These are phyloP conservation scores for Ophion obscuratus DNA, from an alignment of 2,888 invertebrate species.

Conservation along the genomic window DNA sequence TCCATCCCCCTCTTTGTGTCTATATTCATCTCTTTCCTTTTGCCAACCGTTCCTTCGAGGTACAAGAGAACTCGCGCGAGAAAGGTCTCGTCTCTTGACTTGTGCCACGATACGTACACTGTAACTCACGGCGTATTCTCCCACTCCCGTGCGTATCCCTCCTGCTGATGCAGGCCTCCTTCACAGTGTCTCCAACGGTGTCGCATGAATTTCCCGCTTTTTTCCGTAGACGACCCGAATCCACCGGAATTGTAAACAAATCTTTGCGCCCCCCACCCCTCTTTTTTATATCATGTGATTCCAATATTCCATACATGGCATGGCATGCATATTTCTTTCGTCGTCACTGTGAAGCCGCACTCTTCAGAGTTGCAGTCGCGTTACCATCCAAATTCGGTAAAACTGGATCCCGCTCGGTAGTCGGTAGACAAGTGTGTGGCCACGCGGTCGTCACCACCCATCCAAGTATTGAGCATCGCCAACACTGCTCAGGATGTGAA, in stretches of 20 bases:
- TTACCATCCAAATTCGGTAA: too few species aligned
- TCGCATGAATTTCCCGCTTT: neutral
- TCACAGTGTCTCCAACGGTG: neutral
- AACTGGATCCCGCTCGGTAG: too few species aligned
- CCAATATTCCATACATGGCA: too few species aligned
- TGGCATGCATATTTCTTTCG: too few species aligned
- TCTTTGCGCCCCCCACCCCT: too few species aligned
- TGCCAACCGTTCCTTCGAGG: slow-evolving; percentile 58
- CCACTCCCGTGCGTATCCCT: neutral
- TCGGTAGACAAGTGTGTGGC: too few species aligned
- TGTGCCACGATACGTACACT: slow-evolving; percentile 16
- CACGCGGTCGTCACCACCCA: too few species aligned
- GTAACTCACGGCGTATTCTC: slow-evolving; percentile 7
- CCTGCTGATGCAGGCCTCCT: neutral
- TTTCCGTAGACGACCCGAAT: neutral
- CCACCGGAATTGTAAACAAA: neutral
- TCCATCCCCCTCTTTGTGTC: slow-evolving; percentile 6
- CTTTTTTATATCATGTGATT: too few species aligned
- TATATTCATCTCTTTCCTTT: neutral
- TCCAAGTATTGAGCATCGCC: too few species aligned
- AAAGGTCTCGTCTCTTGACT: slow-evolving; percentile 63
- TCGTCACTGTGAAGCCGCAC: too few species aligned
- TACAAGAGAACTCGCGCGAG: slow-evolving; percentile 59
- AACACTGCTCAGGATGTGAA: too few species aligned
- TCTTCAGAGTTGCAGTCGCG: too few species aligned